Base-by-base conservation (phyloP, 2,113 vertebrate species). In the Cacatua alba region DNA sequence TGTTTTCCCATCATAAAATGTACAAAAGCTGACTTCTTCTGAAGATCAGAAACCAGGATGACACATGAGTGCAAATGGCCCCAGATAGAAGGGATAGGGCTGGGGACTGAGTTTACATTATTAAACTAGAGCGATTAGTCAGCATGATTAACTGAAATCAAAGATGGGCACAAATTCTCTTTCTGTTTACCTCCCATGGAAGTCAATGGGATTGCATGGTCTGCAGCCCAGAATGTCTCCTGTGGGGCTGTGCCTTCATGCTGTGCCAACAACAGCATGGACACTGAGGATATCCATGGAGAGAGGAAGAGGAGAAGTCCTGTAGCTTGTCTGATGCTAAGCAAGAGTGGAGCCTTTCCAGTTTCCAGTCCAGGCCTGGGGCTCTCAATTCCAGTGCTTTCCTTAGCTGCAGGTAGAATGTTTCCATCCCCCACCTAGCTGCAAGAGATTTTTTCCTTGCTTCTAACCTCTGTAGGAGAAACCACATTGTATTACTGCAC, bases 261-360 rank as follows among this genome's bases (percentile, higher is more conserved):
- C 82, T 88, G 67, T 94, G 91, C 83, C 85, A 92, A 21, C 43
- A 35, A n/a, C 43, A 81, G 82, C n/a, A 23, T 39, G 43, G 43
- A 19, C 33, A 4, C 15, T 31, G 64, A 71, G 41, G 11, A 15
- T 70, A 41, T 44, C 62, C 20, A 23, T 1, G 17, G 19, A 49
- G 41, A 18, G 35, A 51, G 41, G 21, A 88, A 55, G 55, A 81
- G 39, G 53, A 71, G 46, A 70, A 88, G 52, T 68, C 68, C 48
- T 10, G 6, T 25, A 53, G 39, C 71, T 81, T 80, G 31, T 48
- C 33, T 70, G 51, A 35, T 82, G 44, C 49, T 39, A 70, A 20
- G n/a, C 20, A 35, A 35, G 41, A 70, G 7, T 46, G 28, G n/a
- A 67, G 31, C 35, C 28, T 88, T 25, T 92, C 57, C 13, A 28